Conservation (phyloP, 1,140 invertebrate genomes). For the Drosophila pseudoobscura region DNA sequence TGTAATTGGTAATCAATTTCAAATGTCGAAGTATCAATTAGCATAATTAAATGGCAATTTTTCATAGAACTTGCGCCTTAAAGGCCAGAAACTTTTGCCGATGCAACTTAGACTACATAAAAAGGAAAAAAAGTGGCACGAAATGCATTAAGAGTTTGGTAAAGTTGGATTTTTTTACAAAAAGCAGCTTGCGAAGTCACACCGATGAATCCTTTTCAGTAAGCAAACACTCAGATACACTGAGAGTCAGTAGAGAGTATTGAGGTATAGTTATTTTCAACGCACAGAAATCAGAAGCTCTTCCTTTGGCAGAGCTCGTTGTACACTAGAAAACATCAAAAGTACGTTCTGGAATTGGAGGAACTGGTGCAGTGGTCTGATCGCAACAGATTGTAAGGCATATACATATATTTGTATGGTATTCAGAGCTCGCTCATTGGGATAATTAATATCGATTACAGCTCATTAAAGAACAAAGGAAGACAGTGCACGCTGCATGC, state of each 20-base stretch:
- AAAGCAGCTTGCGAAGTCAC: constrained; percentile 18
- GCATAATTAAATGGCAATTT: constrained; percentile 35
- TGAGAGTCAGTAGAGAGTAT: too few relatives aligned
- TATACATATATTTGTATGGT: neutral
- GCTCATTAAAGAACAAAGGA: constrained; percentile 59
- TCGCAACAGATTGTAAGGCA: constrained; percentile 23
- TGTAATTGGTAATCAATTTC: constrained; percentile 32
- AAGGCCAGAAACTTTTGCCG: constrained; percentile 3
- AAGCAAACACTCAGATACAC: constrained; percentile 32
- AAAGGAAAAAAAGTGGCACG: neutral
- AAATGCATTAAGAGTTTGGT: neutral
- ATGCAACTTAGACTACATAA: constrained; percentile 2
- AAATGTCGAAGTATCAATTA: constrained; percentile 50
- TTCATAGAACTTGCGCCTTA: neutral
- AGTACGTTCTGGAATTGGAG: neutral
- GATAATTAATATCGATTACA: constrained; percentile 59
- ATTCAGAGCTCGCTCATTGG: constrained; percentile 26
- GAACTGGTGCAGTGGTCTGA: constrained; percentile 1
- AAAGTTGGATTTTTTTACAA: constrained; percentile 54
- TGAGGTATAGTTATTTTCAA: too few relatives aligned
- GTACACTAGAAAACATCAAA: neutral
- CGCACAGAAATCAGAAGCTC: too few relatives aligned
- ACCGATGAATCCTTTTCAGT: constrained; percentile 27
- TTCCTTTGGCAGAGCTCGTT: too few relatives aligned
- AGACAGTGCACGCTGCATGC: constrained; percentile 38